Evolutionary conservation across 2,888 invertebrate species (phyloP), one percentile per base, ranked within the genome.

Genomic region (Luffia ferchaultella): DNA sequence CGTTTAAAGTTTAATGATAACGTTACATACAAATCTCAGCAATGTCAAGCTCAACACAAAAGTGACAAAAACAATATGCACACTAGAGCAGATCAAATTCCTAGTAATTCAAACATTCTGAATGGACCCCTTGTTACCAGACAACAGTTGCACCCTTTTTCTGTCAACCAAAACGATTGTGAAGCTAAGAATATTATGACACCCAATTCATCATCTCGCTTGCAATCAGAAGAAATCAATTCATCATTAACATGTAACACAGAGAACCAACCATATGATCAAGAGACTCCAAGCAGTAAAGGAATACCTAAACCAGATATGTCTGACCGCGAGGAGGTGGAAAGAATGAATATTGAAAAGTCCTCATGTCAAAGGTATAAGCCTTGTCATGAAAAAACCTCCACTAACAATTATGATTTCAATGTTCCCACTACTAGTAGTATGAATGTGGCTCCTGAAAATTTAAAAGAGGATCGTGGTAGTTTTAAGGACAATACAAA

Each of bases 341-440:
- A 30, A 12, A 7, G 3, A 30, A 12, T 30, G 30, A 30, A 30
- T 30, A 30, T 30, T 15, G 75, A 74, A 7, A 59, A 59, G 42
- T 67, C 64, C 48, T 53, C 64, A 48, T 70, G 70, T 60, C 68
- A 67, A 50, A 72, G 67, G 57, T 69, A 73, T 57, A 76, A 70
- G 61, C 61, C 64, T n/a, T 74, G 65, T 49, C 53, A 62, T 43
- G 76, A 75, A 45, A 67, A 65, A 57, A 61, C 60, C 18, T 65
- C 60, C 30, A 30, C 30, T 2, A 67, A 62, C 49, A 62, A 59
- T 47, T 58, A 51, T 50, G 58, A 58, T 51, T 44, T 58, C 19
- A 72, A 62, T 57, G 57, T 61, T 40, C 76, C 79, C 46, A 79
- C 78, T 59, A 76, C 76, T 60, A 77, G 76, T 70, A 68, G 73